Base-by-base conservation (phyloP, 2,797 vertebrate genomes). In the Danio aesculapii region DNA sequence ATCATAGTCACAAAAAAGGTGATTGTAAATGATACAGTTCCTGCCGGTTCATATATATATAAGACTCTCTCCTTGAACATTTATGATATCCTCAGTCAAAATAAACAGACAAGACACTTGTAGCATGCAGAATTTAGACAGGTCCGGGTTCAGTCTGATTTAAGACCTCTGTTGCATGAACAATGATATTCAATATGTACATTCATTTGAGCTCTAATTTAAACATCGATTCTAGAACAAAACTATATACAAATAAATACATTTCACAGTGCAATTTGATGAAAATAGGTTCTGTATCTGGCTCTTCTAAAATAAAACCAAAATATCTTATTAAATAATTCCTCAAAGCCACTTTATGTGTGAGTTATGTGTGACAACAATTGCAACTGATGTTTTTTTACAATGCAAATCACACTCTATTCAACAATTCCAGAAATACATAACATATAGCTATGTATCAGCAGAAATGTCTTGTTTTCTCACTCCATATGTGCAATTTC, bases 231-330 rank as follows among this genome's bases (percentile, higher is more conserved):
- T 68, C 81, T 71, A 75, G 13, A 66, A 83, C 57, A 19, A 67
- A 72, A 41, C 30, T 66, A 84, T 83, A 46, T 73, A 83, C 63
- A 84, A 66, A 79, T 77, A 84, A 61, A 82, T 87, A 83, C 62
- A 85, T 84, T 84, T 88, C 85, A 87, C 87, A 88, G 84, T 88
- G 87, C 76, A 85, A 55, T 79, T 79, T 70, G 71, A 87, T 84
- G 75, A 81, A 84, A 85, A 83, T 59, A 76, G 72, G 66, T 66
- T 67, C 46, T 74, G 58, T 75, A 61, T 69, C 50, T 62, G 50
- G 17, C 61, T 68, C 61, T 74, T 57, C 39, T 58, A 47, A 47
- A 77, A 61, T 30, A 58, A 80, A 73, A 66, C 68, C 55, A 68
- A 8, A 68, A 66, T 30, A 30, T 30, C 46, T 16, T 30, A 73